Base-by-base conservation (phyloP, 2,888 invertebrate species). In the Melanchra persicariae region DNA sequence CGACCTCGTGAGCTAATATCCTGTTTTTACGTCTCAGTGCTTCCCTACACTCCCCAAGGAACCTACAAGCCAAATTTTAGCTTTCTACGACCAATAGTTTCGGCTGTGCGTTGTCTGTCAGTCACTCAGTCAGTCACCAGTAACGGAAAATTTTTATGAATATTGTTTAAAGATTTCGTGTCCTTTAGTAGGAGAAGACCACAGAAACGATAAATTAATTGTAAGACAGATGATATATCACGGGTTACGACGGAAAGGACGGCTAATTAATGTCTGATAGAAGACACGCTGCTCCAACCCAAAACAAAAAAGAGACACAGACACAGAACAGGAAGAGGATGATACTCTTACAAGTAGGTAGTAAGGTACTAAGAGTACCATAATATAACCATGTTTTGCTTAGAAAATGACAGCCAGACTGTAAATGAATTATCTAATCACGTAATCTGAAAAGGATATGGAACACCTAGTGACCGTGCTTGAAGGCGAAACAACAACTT, bases 371-470 rank as follows among this genome's bases (percentile, higher is more conserved):
- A n/a, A n/a, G n/a, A n/a, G n/a, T n/a, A 8, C 37, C 5, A 30
- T 30, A 30, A 30, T 3, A 3, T 3, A 5, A 30, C 37, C 7
- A 26, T 26, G n/a, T 17, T 55, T 22, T 10, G 9, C 4, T 17
- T 17, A 9, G 4, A 40, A 57, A 57, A 61, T 40, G 5, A 64
- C 12, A 65, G 22, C 17, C 17, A n/a, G 17, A 37, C 47, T n/a
- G n/a, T 57, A 34, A 43, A 34, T 22, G 15, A 57, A 43, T 58
- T 30, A 43, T 43, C 17, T 43, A 43, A 30, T 49, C n/a, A 34
- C 9, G 22, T 70, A 22, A 72, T 73, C 62, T 62, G 26, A 71
- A 71, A 62, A 47, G n/a, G 17, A 30, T 40, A n/a, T 58, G 3
- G 24, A 22, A 24, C 24, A 24, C 19, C 3, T n/a, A 43, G 15